phyloP scores from a whole-genome alignment of 2,888 invertebrate genomes.

The Cosmia pyralina region DNA sequence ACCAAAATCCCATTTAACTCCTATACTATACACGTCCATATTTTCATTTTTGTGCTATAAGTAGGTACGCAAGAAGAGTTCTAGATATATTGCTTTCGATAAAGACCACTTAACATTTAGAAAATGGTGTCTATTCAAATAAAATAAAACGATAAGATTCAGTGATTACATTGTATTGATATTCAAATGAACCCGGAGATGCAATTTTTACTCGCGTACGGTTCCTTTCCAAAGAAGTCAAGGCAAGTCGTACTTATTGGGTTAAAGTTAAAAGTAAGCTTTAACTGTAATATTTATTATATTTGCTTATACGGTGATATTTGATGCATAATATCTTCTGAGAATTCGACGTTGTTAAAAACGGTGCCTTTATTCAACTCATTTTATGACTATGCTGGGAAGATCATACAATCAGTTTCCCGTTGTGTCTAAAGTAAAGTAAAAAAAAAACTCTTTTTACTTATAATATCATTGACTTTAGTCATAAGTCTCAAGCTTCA shows the following conservation, averaged over 20 bases:
- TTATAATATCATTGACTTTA: too few relatives aligned
- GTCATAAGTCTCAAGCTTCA: neutral
- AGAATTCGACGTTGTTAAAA: conserved; percentile 2
- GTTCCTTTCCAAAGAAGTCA: conserved; percentile 44
- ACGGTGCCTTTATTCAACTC: neutral
- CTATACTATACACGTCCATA: neutral
- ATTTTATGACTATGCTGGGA: neutral
- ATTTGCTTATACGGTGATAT: conserved; percentile 14
- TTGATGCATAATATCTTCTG: conserved; percentile 15
- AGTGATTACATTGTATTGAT: conserved; percentile 30
- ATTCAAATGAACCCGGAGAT: conserved; percentile 25
- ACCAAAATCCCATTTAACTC: neutral
- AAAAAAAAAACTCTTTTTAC: too few relatives aligned
- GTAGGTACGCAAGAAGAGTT: too few relatives aligned
- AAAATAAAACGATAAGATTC: conserved; percentile 2
- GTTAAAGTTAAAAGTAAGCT: conserved; percentile 24
- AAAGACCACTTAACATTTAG: conserved; percentile 4
- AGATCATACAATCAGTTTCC: neutral
- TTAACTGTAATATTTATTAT: neutral
- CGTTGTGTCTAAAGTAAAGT: neutral
- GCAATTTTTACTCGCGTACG: conserved; percentile 16
- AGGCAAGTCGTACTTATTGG: conserved; percentile 44
- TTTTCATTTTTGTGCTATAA: neutral
- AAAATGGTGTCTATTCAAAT: conserved; percentile 7
- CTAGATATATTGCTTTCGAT: neutral